A percentile compares a stretch with the other conserved stretches of the same genome.
phyloP scores from a whole-genome alignment of 2,797 vertebrate species.

The Halcyon chelicuti region DNA sequence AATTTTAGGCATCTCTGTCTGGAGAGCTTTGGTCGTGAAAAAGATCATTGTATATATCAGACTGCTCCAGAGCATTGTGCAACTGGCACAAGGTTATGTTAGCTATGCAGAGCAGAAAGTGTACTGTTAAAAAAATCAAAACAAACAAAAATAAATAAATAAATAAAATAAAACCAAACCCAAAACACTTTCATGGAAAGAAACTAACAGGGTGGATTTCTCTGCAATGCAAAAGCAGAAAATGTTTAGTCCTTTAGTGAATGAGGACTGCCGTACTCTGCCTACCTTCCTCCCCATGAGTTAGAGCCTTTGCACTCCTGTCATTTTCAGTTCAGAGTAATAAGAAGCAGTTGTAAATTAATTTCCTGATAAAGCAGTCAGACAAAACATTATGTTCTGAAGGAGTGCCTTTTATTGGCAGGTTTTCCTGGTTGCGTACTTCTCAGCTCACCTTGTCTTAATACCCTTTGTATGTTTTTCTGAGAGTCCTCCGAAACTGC shows the following conservation, averaged over 20 bases:
- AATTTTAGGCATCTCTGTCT: not conserved
- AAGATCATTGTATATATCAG: not conserved
- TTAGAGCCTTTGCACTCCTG: not conserved
- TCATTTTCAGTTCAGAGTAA: slow-evolving; percentile 43
- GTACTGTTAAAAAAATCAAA: not conserved
- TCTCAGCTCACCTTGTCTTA: slow-evolving; percentile 70
- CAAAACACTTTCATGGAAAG: not conserved
- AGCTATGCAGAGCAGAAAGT: not conserved
- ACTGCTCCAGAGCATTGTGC: not conserved
- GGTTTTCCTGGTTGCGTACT: slow-evolving; percentile 53
- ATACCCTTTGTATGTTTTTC: slow-evolving; percentile 26
- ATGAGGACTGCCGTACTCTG: not conserved
- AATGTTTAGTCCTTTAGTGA: slow-evolving; percentile 2
- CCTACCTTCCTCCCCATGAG: not conserved
- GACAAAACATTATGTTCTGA: slow-evolving; percentile 71
- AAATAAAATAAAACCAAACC: not conserved
- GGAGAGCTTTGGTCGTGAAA: not conserved
- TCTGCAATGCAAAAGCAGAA: not conserved
- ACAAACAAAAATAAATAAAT: not conserved
- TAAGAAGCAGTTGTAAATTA: slow-evolving; percentile 66
- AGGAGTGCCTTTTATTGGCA: slow-evolving; percentile 66
- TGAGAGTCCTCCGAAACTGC: not conserved
- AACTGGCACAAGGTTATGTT: not conserved
- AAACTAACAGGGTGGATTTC: not conserved
- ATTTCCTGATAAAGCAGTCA: slow-evolving; percentile 47